Evolutionary conservation across 2,888 invertebrate genomes (phyloP), one percentile per base, ranked within the genome.

Genomic region (Podabrus alpinus): DNA sequence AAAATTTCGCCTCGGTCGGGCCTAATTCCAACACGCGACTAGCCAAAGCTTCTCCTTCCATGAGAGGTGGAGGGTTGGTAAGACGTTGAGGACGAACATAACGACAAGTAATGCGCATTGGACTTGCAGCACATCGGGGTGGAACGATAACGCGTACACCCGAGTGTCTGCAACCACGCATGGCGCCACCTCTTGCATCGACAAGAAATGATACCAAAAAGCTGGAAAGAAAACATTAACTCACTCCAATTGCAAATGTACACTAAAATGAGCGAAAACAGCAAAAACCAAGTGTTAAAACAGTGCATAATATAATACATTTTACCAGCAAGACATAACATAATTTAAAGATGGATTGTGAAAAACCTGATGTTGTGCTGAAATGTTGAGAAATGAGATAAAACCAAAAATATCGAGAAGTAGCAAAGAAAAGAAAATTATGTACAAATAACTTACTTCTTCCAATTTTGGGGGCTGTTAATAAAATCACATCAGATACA

Each of bases 151-250:
- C 94, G 60, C 98, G 91, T 9, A 99, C 97, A 1, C 99, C 99
- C 24, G 97, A 97, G 85, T 99, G 98, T 7, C 99, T 93, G 87
- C 98, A 99, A 15, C 99, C 99, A 81, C 97, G 93, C 99, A 99
- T 99, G 16, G 99, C 97, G 9, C 99, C 99, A 16, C 99, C 99
- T 15, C 99, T 93, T 0, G 99, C 99, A 86, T 99, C 99, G 81
- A 99, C 99, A 90, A 99, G 93, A 89, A 99, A 99, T 81, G 98
- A 99, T 83, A 99, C 99, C 88, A 99, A 91, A 91, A 99, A 99
- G 84, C 96, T 97, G 87, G 74, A 82, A 80, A 29, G 60, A 67
- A 69, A 9, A 25, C 13, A 70, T 70, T 59, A n/a, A 69, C 24
- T 15, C 25, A 25, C 19, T 66, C 13, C n/a, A 66, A 19, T 10